Base-by-base conservation (phyloP, 2,113 vertebrate species). In the Chinchilla lanigera region DNA sequence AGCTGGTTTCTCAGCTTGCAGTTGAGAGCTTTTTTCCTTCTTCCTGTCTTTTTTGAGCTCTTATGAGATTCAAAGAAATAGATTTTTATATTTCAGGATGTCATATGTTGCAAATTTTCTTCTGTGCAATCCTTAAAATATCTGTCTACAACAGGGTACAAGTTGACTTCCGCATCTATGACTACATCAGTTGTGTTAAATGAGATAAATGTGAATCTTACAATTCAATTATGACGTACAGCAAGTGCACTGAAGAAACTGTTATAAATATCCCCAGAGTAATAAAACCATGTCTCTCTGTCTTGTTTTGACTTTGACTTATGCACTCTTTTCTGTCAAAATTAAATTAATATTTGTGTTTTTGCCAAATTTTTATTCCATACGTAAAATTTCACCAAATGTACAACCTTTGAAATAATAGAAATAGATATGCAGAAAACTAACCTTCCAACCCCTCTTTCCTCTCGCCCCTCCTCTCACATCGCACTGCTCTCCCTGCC, bases 81-180 rank as follows among this genome's bases (percentile, higher is more conserved):
- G 82, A 24, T 50, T 90, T 94, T 44, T 82, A 84, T 77, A 75
- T 84, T 89, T 93, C 50, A 95, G 30, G 26, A 71, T 54, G 28
- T 77, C n/a, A 73, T 38, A 52, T 50, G 52, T 78, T 96, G 33
- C 33, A 93, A 20, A 80, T 85, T 54, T 60, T 89, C 47, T 94
- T 77, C 77, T 86, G 82, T 80, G 33, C 26, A 65, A 9, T 78
- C 35, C 44, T 73, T 61, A 60, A 61, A 77, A 94, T 44, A 3
- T 84, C n/a, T 56, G 26, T 61, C 84, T 93, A 47, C 50, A 63
- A 69, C 69, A 52, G 38, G 22, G 14, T 8, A 13, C 11, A 28
- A 83, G 58, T 73, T 58, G 69, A 65, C 14, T 11, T n/a, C 63
- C 0, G 1, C 13, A 30, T 28, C 44, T 69, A 58, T 38, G 13